Evolutionary conservation across 2,888 invertebrate species (phyloP).

Genomic region (Apotomis capreana): DNA sequence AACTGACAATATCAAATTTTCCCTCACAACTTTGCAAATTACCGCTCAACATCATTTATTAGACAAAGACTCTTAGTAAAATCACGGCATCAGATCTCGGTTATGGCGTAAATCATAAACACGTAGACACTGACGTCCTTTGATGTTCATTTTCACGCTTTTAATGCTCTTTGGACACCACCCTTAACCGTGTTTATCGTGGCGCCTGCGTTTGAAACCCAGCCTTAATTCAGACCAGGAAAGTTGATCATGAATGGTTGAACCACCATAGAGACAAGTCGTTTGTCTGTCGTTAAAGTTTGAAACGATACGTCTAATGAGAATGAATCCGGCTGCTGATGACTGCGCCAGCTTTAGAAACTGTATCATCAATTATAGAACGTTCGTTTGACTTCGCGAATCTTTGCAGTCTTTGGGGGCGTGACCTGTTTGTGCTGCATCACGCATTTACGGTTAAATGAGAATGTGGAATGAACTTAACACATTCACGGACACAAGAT

Average conservation of each 20-base stretch:
- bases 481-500: too few relatives aligned
- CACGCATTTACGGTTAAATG: too few relatives aligned
- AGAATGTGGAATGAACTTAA: too few relatives aligned
- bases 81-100: slow-evolving; percentile 21
- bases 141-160: slow-evolving; percentile 58
- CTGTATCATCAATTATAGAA: slow-evolving; percentile 15
- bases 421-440: neutral
- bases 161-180: slow-evolving; percentile 57
- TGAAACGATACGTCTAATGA: slow-evolving; percentile 52
- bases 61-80: slow-evolving; percentile 20
- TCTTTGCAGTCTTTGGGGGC: neutral
- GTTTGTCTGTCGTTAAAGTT: slow-evolving; percentile 49
- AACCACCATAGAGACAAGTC: slow-evolving; percentile 47
- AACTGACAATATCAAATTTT: slow-evolving; percentile 25
- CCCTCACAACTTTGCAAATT: slow-evolving; percentile 23
- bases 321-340: slow-evolving; percentile 47
- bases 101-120: slow-evolving; percentile 53
- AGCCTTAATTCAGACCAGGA: slow-evolving; percentile 34
- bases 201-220: slow-evolving; percentile 21
- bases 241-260: slow-evolving; percentile 17
- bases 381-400: neutral
- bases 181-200: slow-evolving; percentile 53
- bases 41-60: slow-evolving; percentile 8
- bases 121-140: slow-evolving; percentile 51
- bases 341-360: slow-evolving; percentile 3